Evolutionary conservation across 2,888 invertebrate species (phyloP).

Genomic region (Himalopsyche tibetana): DNA sequence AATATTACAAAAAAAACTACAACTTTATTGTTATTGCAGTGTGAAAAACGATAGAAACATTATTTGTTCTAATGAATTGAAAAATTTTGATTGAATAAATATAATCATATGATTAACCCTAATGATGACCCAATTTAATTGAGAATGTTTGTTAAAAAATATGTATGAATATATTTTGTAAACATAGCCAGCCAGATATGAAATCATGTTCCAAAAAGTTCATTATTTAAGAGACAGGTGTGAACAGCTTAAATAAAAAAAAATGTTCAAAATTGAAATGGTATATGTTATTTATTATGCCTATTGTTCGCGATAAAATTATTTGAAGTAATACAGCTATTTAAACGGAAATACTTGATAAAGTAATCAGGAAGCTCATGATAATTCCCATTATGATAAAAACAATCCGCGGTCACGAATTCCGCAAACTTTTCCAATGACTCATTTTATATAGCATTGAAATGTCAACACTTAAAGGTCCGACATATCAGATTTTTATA

Average conservation of each 20-base stretch:
- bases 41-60: too few species aligned
- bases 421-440: conserved; percentile 21
- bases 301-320: not conserved
- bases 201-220: not conserved
- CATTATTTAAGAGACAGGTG: not conserved
- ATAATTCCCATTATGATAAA: conserved; percentile 3
- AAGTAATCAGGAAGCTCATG: conserved; percentile 14
- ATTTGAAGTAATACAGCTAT: not conserved
- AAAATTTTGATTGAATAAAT: too few species aligned
- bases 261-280: not conserved
- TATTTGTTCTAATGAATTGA: too few species aligned
- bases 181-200: not conserved
- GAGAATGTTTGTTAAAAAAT: too few species aligned
- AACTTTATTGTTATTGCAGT: too few species aligned
- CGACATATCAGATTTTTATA: not conserved
- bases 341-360: not conserved
- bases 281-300: not conserved
- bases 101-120: too few species aligned
- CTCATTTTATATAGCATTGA: conserved; percentile 13
- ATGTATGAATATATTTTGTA: too few species aligned
- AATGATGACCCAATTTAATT: too few species aligned
- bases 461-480: conserved; percentile 3
- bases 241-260: not conserved
- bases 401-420: conserved; percentile 22
- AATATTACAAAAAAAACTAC: too few species aligned